A percentile compares a stretch with the other conserved stretches of the same genome.
Conservation (phyloP, 2,888 invertebrate genomes). For the Teinopalpus imperialis region DNA sequence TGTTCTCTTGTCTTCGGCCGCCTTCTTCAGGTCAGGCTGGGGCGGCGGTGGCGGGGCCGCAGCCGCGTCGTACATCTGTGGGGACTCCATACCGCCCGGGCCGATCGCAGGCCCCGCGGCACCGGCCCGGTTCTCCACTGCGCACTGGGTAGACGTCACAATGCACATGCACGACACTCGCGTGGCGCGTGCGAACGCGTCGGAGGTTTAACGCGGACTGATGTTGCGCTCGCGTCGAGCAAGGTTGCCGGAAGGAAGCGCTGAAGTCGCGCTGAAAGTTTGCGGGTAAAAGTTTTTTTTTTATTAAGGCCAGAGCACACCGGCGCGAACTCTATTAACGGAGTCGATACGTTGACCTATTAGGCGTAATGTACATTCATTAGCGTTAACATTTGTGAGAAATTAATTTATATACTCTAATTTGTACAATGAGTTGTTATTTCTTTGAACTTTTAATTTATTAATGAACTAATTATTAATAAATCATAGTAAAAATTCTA, state of each 20-base stretch:
- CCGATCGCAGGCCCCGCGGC: conserved; percentile 72
- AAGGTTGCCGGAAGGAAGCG: conserved; percentile 77
- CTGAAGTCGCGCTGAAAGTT: conserved; percentile 66
- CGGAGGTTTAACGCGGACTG: conserved; percentile 62
- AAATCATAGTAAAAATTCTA: no score
- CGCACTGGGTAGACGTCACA: conserved; percentile 73
- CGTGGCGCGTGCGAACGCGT: conserved; percentile 41
- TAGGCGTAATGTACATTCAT: conserved; percentile 15
- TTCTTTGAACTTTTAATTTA: background rate
- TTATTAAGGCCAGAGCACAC: conserved; percentile 37
- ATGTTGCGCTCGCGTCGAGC: conserved; percentile 44
- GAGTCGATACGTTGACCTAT: conserved; percentile 19
- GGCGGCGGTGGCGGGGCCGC: conserved; percentile 83
- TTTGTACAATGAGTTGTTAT: conserved; percentile 18
- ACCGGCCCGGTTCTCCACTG: conserved; percentile 76
- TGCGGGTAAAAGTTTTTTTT: conserved; percentile 60
- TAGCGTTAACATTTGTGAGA: conserved; percentile 6
- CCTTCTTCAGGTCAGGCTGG: conserved; percentile 81
- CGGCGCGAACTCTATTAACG: conserved; percentile 28
- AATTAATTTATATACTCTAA: conserved; percentile 14
- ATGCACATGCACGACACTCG: conserved; percentile 53
- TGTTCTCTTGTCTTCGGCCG: conserved; percentile 85
- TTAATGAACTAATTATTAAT: no score
- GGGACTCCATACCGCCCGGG: conserved; percentile 88
- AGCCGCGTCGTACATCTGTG: conserved; percentile 92